phyloP scores from a whole-genome alignment of 2,113 vertebrate species.

The Indri indri region DNA sequence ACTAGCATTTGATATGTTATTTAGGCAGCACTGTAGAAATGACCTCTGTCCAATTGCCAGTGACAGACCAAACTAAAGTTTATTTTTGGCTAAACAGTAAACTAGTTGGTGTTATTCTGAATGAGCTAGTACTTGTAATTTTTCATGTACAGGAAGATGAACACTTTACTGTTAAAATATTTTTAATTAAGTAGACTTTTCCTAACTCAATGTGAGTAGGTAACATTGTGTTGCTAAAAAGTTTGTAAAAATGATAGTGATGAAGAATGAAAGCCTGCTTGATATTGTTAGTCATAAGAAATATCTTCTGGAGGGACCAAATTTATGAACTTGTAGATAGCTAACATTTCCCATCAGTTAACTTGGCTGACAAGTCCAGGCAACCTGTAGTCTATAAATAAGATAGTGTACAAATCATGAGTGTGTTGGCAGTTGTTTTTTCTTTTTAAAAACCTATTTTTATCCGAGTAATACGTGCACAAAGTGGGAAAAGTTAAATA shows the following conservation, averaged over 20 bases:
- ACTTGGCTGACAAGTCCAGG: not conserved
- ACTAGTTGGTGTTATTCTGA: not conserved
- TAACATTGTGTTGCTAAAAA: not conserved
- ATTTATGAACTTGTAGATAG: not conserved
- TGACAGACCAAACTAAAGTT: not conserved
- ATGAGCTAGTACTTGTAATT: not conserved
- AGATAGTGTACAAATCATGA: not conserved
- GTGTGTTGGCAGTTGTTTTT: not conserved
- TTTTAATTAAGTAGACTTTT: not conserved
- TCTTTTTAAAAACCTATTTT: not conserved
- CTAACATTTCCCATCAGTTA: not conserved
- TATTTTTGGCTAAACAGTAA: not conserved
- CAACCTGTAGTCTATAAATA: not conserved
- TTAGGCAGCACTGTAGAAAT: not conserved
- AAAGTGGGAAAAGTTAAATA: not conserved
- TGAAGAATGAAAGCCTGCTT: conserved; percentile 6
- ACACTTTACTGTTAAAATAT: not conserved
- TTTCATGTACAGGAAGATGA: not conserved
- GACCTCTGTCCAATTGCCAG: not conserved
- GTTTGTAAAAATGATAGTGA: not conserved
- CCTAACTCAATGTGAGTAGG: not conserved
- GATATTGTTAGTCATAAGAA: not conserved
- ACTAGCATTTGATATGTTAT: conserved; percentile 9
- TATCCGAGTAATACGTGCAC: not conserved
- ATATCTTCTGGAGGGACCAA: not conserved